phyloP scores from a whole-genome alignment of 2,113 vertebrate genomes.

The Lophura nycthemera region DNA sequence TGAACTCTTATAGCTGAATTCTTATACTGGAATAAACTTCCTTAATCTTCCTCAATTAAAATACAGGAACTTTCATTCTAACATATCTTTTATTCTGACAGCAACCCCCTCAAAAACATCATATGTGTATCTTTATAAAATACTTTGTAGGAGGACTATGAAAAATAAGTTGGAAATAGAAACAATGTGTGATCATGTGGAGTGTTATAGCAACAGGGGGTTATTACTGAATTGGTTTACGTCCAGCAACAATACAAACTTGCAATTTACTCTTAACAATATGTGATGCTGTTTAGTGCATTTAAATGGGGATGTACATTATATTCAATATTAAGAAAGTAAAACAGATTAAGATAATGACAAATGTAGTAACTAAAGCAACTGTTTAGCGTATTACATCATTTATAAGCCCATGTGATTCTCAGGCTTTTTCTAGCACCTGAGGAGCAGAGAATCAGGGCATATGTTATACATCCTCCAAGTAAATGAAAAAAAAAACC shows the following conservation, averaged over 20 bases:
- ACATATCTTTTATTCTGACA: not conserved
- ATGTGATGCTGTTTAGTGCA: not conserved
- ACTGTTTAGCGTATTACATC: not conserved
- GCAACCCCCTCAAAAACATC: not conserved
- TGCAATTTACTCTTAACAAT: not conserved
- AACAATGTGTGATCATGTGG: not conserved
- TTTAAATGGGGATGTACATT: not conserved
- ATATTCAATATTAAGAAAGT: not conserved
- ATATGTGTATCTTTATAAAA: not conserved
- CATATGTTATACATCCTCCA: accelerated
- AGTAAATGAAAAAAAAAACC: not conserved
- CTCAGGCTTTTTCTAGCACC: not conserved
- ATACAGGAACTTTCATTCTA: not conserved
- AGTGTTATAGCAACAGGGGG: not conserved
- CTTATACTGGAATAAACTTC: not conserved
- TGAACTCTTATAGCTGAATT: not conserved
- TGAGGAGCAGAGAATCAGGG: not conserved
- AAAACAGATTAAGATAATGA: not conserved
- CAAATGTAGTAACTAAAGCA: not conserved
- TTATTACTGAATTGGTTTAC: not conserved
- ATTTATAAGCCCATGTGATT: not conserved
- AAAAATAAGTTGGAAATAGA: conserved; percentile 27
- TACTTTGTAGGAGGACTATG: not conserved
- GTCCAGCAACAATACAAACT: not conserved
- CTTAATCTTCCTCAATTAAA: not conserved